Base-by-base conservation (phyloP, 2,113 vertebrate species). In the Nestor notabilis region DNA sequence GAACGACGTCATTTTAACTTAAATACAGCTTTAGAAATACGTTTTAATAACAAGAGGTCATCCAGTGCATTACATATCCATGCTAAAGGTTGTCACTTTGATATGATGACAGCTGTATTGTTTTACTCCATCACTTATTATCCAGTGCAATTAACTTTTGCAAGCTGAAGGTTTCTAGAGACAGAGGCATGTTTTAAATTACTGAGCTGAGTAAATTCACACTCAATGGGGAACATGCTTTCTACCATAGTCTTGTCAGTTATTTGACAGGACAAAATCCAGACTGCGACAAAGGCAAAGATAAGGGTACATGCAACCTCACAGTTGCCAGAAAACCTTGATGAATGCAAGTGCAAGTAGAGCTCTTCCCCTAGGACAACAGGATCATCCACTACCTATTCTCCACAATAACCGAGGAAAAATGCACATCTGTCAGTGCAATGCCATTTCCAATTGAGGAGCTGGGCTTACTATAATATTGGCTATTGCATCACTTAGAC, bases 231-330 rank as follows among this genome's bases (percentile, higher is more conserved):
- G 91, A 95, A 96, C 71, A 35, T 6, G 56, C 77, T 96, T 95
- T 70, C 93, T 70, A 76, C 58, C 81, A 82, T 43, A 46, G 91
- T 50, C 41, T 28, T 96, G 93, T 98, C 97, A 98, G 94, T 74
- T 69, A 77, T 43, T 64, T 98, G 96, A 98, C 95, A 98, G 93
- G 91, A 96, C 95, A 92, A 97, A 97, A 97, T 78, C 87, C 87
- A 91, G 94, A 90, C 88, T 91, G 89, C 96, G 96, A 98, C 97
- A 98, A 96, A 97, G 94, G 95, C 95, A 98, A 96, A 97, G 97
- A 90, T 82, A 97, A 96, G 84, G 93, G 76, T 91, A 89, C 56
- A 72, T 3, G 7, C 69, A 97, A 94, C 65, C 81, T 90, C 71
- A 81, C 1, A 58, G 80, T 37, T 96, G 91, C 94, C 89, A 94